Evolutionary conservation across 2,797 vertebrate genomes (phyloP).

Genomic region (Typhlichthys subterraneus): DNA sequence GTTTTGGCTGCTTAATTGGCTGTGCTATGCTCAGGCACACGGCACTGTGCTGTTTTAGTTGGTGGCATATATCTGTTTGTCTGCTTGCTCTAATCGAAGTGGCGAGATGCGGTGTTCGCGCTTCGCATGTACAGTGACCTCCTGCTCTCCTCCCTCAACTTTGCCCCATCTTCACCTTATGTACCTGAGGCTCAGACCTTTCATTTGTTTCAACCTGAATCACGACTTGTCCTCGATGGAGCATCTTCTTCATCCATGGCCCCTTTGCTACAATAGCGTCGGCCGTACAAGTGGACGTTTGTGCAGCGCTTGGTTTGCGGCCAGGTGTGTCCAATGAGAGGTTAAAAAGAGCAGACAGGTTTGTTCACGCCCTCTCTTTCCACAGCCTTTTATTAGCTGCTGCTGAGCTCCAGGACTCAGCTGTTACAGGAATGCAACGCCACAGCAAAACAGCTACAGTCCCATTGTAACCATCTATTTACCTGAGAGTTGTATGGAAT

Average conservation of each 20-base stretch:
- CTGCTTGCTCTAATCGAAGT: slow-evolving; percentile 28
- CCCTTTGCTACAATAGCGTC: background rate
- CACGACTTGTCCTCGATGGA: too few relatives aligned
- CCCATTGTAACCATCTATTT: slow-evolving; percentile 17
- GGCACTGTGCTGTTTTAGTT: slow-evolving; percentile 28
- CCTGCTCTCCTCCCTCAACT: background rate
- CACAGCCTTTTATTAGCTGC: slow-evolving; percentile 16
- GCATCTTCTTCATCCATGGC: background rate
- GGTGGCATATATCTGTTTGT: slow-evolving; percentile 34
- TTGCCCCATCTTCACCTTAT: background rate
- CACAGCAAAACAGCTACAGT: slow-evolving; percentile 5
- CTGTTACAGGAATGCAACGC: slow-evolving; percentile 15
- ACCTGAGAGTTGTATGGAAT: too few relatives aligned
- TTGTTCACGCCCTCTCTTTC: slow-evolving; percentile 10
- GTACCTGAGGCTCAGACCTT: too few relatives aligned
- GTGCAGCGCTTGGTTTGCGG: background rate
- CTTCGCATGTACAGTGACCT: slow-evolving; percentile 2
- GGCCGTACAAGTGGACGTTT: too few relatives aligned
- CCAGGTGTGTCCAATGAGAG: slow-evolving; percentile 13
- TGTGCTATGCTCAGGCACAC: slow-evolving; percentile 68
- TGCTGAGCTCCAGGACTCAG: slow-evolving; percentile 18
- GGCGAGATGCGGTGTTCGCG: slow-evolving; percentile 28
- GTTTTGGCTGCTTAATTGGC: slow-evolving; percentile 72
- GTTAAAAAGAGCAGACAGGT: slow-evolving; percentile 21
- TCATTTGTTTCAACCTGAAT: too few relatives aligned